Conservation (phyloP, 2,888 invertebrate species). For the Drosophila engyochracea region DNA sequence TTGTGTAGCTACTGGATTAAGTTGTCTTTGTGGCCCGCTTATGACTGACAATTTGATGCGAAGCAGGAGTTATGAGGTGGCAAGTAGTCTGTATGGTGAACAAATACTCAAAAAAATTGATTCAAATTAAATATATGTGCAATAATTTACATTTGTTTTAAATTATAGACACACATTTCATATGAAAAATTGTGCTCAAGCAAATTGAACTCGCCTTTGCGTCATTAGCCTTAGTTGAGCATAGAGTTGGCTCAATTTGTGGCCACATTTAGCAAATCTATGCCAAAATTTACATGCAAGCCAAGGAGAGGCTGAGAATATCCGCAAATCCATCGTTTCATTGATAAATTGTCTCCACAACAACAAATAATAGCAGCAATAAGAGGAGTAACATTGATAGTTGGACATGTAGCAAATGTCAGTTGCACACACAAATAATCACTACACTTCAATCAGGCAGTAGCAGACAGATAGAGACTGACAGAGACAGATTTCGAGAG, state of each 20-base stretch:
- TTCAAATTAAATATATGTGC: neutral
- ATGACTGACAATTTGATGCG: constrained; percentile 31
- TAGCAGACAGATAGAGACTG: constrained; percentile 3
- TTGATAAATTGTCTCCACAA: constrained; percentile 72
- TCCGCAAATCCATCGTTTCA: constrained; percentile 73
- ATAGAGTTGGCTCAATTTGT: constrained; percentile 36
- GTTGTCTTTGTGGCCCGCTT: constrained; percentile 42
- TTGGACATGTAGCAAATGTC: constrained; percentile 56
- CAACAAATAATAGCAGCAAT: constrained; percentile 39
- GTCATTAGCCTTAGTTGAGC: constrained; percentile 44
- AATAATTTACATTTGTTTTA: neutral
- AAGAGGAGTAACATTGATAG: constrained; percentile 34
- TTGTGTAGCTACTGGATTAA: constrained; percentile 57
- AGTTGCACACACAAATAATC: constrained; percentile 61
- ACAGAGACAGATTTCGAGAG: neutral
- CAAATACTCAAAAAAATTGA: too few species aligned
- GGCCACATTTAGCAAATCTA: constrained; percentile 39
- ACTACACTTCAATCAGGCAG: constrained; percentile 73
- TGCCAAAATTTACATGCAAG: constrained; percentile 63
- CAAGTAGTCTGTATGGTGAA: neutral
- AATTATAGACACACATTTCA: neutral
- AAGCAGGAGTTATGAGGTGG: neutral
- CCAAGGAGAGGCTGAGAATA: constrained; percentile 12
- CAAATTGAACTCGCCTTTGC: neutral
- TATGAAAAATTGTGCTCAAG: neutral